These are phyloP conservation scores for Euura lappo DNA, from an alignment of 1,140 invertebrate species.

Conservation along the genomic window DNA sequence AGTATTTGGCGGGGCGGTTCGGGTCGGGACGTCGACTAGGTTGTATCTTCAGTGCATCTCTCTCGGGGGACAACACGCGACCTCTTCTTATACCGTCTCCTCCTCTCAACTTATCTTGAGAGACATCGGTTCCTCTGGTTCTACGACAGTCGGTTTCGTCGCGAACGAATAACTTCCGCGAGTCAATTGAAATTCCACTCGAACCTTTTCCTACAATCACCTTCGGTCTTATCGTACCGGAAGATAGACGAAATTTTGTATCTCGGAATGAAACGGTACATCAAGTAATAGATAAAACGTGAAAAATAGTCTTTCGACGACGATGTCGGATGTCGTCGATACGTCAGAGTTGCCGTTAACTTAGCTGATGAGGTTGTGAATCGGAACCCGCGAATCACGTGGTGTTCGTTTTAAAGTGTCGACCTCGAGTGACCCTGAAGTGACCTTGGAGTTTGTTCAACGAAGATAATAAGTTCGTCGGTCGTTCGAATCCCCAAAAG, in stretches of 20 bases:
- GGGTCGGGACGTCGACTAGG: conserved; percentile 8
- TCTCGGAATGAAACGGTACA: no score
- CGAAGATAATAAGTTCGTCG: no score
- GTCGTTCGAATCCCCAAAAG: neutral
- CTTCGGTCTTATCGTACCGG: no score
- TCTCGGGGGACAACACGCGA: conserved; percentile 24
- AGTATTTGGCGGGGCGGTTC: conserved; percentile 52
- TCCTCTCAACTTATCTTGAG: neutral
- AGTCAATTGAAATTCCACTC: no score
- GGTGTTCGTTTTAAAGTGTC: neutral
- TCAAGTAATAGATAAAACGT: conserved; percentile 32
- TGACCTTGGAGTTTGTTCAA: neutral
- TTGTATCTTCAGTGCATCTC: conserved; percentile 22
- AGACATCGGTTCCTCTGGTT: neutral
- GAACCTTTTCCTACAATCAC: no score
- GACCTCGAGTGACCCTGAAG: neutral
- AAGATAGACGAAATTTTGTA: no score
- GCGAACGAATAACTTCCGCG: no score
- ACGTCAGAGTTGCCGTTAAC: no score
- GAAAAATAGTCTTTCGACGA: conserved; percentile 49
- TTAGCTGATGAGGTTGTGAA: neutral
- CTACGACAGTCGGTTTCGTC: neutral
- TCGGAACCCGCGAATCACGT: neutral
- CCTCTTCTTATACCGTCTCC: neutral
- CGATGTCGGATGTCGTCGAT: conserved; percentile 29